Base-by-base conservation (phyloP, 2,888 invertebrate species). In the Empis livida region DNA sequence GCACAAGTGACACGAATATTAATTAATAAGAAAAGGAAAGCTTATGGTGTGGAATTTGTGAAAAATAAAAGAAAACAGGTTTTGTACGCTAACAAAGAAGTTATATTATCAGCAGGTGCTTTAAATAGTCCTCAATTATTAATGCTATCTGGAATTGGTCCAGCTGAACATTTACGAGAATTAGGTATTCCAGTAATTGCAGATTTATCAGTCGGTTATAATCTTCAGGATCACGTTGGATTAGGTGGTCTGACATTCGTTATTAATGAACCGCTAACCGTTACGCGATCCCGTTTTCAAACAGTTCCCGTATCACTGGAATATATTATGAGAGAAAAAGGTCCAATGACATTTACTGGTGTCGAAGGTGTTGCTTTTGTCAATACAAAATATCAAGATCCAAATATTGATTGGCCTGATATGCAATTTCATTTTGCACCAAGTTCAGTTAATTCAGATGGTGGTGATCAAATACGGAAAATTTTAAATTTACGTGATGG, bases 111-210 rank as follows among this genome's bases (percentile, higher is more conserved):
- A 3, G 87, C 92, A 0, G 95, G 95, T 1, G 80, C 94, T 1
- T 78, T 96, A 35, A 84, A 87, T 45, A 82, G 87, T 4, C 93
- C 95, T 0, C 92, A 95, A 58, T 61, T 96, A 16, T 73, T 96
- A 54, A 90, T 94, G 91, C 63, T 95, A 10, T 91, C 90, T 46
- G 95, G 95, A 0, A 77, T 93, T 17, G 90, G 90, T 0, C 89
- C 88, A 0, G 76, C 75, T 3, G 83, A 85, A 13, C 87, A 90
- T 60, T 68, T 90, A 5, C 69, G 75, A 48, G 77, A 82, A 49
- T 75, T 82, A 52, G 77, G 75, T 6, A 87, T 92, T 51, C 83
- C 84, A 1, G 75, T 89, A 0, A 58, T 88, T 10, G 77, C 80
- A 2, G 80, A 89, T 63, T 64, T 87, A 1, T 82, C 83, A 58